phyloP scores from a whole-genome alignment of 1,140 invertebrate genomes.

The Microvelia longipes region DNA sequence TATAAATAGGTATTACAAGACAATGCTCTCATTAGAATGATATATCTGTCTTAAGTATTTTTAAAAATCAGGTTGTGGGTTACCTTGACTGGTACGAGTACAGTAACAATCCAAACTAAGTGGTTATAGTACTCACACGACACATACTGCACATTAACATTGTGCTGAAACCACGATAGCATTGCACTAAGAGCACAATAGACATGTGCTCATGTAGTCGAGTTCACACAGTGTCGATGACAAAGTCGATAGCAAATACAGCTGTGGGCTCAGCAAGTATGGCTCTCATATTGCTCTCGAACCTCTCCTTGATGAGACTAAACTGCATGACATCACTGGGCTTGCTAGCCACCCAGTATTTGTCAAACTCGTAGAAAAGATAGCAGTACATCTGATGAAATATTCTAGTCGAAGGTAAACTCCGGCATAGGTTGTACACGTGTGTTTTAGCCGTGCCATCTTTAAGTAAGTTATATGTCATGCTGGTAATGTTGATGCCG shows the following conservation, averaged over 20 bases:
- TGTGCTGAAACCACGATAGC: no score
- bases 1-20: no score
- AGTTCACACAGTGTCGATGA: slow-evolving; percentile 35
- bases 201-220: no score
- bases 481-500: slow-evolving; percentile 86
- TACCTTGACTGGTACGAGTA: no score
- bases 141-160: no score
- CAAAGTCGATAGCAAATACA: slow-evolving; percentile 55
- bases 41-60: no score
- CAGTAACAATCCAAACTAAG: no score
- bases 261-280: slow-evolving; percentile 44
- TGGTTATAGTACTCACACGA: no score
- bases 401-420: slow-evolving; percentile 50
- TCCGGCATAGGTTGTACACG: slow-evolving; percentile 71
- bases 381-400: slow-evolving; percentile 93
- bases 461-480: slow-evolving; percentile 66
- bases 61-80: no score
- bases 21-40: no score
- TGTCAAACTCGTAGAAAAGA: slow-evolving; percentile 84
- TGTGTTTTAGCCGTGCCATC: slow-evolving; percentile 76
- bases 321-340: slow-evolving; percentile 92
- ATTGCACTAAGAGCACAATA: no score
- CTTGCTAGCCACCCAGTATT: slow-evolving; percentile 79
- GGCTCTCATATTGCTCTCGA: slow-evolving; percentile 53
- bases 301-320: slow-evolving; percentile 64